Conservation (phyloP, 1,140 invertebrate species). For the Bombyx mori region DNA sequence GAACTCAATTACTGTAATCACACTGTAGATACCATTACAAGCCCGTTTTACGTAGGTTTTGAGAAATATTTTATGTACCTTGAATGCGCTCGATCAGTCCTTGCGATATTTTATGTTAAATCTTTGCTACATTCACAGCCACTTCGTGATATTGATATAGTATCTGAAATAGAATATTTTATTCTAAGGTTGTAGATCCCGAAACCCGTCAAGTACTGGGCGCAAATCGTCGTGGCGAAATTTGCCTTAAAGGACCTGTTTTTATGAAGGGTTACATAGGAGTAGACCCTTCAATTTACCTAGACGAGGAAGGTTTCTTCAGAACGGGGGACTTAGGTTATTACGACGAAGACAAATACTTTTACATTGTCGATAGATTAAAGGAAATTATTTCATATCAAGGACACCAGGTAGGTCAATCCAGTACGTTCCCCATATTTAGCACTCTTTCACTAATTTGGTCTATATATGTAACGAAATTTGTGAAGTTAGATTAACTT, state of each 20-base stretch:
- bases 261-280: slow-evolving; percentile 78
- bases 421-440: not conserved
- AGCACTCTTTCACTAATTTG: too few relatives aligned
- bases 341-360: slow-evolving; percentile 77
- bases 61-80: too few relatives aligned
- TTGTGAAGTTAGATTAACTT: too few relatives aligned
- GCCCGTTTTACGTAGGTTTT: too few relatives aligned
- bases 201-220: slow-evolving; percentile 72
- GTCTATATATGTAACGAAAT: too few relatives aligned
- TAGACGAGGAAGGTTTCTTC: slow-evolving; percentile 82
- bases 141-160: slow-evolving; percentile 31
- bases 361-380: slow-evolving; percentile 81
- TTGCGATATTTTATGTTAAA: too few relatives aligned
- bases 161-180: slow-evolving; percentile 10
- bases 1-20: too few relatives aligned
- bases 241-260: slow-evolving; percentile 74
- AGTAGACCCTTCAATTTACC: slow-evolving; percentile 75
- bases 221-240: slow-evolving; percentile 73
- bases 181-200: slow-evolving; percentile 65
- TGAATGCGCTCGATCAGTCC: too few relatives aligned
- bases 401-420: slow-evolving; percentile 64
- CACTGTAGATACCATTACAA: too few relatives aligned
- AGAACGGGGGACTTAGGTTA: slow-evolving; percentile 86
- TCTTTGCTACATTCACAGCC: too few relatives aligned
- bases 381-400: slow-evolving; percentile 87